Evolutionary conservation across 2,797 vertebrate species (phyloP), one percentile per base, ranked within the genome.

Genomic region (Oreonectes daqikongensis): DNA sequence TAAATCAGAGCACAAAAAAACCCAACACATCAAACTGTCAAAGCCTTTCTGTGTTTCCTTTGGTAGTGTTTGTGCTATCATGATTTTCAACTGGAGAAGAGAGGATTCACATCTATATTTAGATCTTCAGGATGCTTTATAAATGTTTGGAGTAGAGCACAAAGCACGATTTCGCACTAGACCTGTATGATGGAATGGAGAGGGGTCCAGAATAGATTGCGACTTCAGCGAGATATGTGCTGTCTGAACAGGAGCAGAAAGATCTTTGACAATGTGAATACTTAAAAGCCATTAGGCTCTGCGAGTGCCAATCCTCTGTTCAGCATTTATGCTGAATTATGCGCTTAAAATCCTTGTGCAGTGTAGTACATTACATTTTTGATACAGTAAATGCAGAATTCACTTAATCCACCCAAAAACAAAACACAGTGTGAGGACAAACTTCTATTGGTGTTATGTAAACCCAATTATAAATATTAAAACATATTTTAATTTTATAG

Each of bases 1-100:
- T 59, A 73, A 79, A 82, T 69, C 77, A 69, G 55, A 7, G 57
- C 60, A 59, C 35, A 69, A 67, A 60, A 59, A 32, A 60, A 75
- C 28, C 53, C 77, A 2, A 28, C 46, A 70, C 80, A 72, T 76
- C 68, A 79, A 82, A 79, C 77, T n/a, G 55, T 76, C 81, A 77
- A 66, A 44, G 48, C 65, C 32, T 57, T 72, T 30, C n/a, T n/a
- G 46, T 67, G 63, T 79, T 66, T 66, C 17, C 30, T 68, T 71
- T 60, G 61, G 72, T 66, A 14, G 28, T 59, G 44, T 60, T 70
- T 78, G 52, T 72, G 69, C 59, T 57, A 30, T 59, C 64, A 9
- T 32, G 53, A 48, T 76, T 76, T 76, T 68, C 65, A 76, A 46
- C 64, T 46, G 63, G 22, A n/a, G 38, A 5, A 35, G 52, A 69